Evolutionary conservation across 2,888 invertebrate species (phyloP), one percentile per base, ranked within the genome.

Genomic region (Phasia obesa): DNA sequence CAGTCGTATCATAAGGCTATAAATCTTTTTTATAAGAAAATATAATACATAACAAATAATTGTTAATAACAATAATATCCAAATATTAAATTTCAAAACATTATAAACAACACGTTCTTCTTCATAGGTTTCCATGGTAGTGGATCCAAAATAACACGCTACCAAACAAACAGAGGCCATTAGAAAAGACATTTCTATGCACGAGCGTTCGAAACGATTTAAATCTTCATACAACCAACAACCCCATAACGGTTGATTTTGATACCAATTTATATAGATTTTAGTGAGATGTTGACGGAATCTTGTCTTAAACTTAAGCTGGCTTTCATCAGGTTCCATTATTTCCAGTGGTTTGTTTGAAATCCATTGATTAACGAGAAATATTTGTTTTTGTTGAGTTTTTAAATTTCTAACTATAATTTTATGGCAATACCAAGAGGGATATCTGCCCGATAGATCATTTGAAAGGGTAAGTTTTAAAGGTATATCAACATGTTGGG

Each of bases 401-500:
- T 15, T 6, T 9, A 84, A 27, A 78, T 88, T 86, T 21, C 64
- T 77, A 2, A 87, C 64, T 7, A 84, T 81, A 1, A 88, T 85
- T 13, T 79, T 65, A 31, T 85, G 85, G 59, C 87, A 88, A 65
- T 86, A 87, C 88, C 88, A 88, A 0, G 86, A 84, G 1, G 88
- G 87, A 71, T 87, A 88, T 25, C 87, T 84, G n/a, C 88, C 88
- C 4, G 76, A 57, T 11, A 76, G 83, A 53, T 88, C 87, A 73
- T 86, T 86, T 0, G 84, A 83, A 0, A 88, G 42, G n/a, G 11
- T 55, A 0, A 85, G 23, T 25, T 55, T 38, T 9, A 67, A 17
- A 0, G 84, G 84, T 7, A 62, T 27, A 0, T 49, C 15, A 4
- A 84, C 13, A 0, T 81, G 51, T 21, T 44, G 57, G 4, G 75